Base-by-base conservation (phyloP, 2,113 vertebrate species). In the Tringa solitaria region DNA sequence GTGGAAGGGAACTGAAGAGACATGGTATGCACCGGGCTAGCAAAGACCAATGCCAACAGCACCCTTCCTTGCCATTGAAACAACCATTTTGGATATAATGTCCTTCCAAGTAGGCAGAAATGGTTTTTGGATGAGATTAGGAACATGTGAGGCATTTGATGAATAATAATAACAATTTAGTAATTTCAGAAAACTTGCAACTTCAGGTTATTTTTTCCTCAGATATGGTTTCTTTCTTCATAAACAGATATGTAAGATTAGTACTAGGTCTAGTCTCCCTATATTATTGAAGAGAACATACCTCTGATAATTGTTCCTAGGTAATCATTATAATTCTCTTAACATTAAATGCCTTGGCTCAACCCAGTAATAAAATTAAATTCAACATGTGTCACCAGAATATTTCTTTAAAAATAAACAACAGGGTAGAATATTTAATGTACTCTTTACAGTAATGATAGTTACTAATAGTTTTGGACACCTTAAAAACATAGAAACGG, bases 331-430 rank as follows among this genome's bases (percentile, higher is more conserved):
- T 57, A 89, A 85, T 91, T 85, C 24, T 77, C 35, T 87, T 24
- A 94, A 41, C 16, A 68, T 65, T 53, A 91, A 84, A 68, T 53
- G 17, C 14, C 39, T 89, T 87, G 19, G 41, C 46, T 89, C 51
- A 81, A 63, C 51, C 35, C 73, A 84, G 26, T 70, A 92, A 89
- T 81, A 92, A 93, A 91, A 91, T 85, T 50, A 53, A 87, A 74
- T 89, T 80, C 28, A 50, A 46, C 14, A n/a, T 80, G 24, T 91
- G 72, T 78, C 76, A 78, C 28, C 46, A 51, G 73, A 91, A 87
- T 43, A 72, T 11, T 60, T 5, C 4, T 90, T 90, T 79, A 48
- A 64, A 93, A 89, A 94, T 63, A 90, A 93, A 88, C 37, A 91
- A 63, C 33, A 69, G 6, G 19, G 30, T 35, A 79, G 72, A 88